A percentile compares a stretch with the other conserved stretches of the same genome.
Evolutionary conservation across 2,797 vertebrate species (phyloP).

Genomic region (Onychomys arenicola): DNA sequence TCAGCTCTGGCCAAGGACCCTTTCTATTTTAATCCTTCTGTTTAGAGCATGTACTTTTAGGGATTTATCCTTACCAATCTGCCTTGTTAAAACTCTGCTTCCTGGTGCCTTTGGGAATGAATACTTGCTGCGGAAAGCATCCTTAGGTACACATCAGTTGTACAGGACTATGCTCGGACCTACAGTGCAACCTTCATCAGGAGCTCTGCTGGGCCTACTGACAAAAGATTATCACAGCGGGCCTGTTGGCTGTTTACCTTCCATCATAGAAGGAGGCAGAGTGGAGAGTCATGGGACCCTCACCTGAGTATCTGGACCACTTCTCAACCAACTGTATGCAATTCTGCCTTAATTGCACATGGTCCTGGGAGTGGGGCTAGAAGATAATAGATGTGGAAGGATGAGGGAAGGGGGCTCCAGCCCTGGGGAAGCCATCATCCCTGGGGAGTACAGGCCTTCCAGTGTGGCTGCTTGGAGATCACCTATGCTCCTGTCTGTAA

Average conservation of each 20-base stretch:
- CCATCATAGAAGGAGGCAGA: neutral
- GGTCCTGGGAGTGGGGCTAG: neutral
- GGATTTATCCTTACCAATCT: neutral
- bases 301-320: neutral
- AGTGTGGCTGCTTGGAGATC: neutral
- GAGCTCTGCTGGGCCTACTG: neutral
- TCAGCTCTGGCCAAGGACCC: neutral
- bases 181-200: neutral
- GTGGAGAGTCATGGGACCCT: neutral
- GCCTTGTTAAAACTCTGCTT: slow-evolving; percentile 12
- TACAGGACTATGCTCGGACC: neutral
- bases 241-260: neutral
- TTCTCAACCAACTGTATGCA: neutral
- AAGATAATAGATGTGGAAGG: neutral
- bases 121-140: neutral
- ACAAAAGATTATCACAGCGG: neutral
- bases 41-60: neutral
- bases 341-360: neutral
- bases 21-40: neutral
- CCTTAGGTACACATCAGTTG: neutral
- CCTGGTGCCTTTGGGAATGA: neutral
- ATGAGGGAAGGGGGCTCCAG: neutral
- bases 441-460: neutral
- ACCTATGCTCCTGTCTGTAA: neutral
- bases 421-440: neutral